Evolutionary conservation across 2,113 vertebrate genomes (phyloP).

Genomic region (Paratilapia polleni): DNA sequence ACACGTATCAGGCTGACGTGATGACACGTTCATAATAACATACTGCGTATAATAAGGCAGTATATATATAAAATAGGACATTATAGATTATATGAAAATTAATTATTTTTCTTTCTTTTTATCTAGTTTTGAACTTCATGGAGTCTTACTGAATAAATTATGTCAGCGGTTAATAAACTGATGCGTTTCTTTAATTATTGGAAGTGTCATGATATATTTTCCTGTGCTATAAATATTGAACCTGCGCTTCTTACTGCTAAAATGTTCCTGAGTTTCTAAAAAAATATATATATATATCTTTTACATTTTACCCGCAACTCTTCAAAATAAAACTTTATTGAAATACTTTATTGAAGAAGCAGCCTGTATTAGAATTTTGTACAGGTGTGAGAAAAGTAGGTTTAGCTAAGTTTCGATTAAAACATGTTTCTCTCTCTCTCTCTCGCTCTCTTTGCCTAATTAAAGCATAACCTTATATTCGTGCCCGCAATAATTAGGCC

Average conservation of each 20-base stretch:
- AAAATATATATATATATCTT: rapidly evolving
- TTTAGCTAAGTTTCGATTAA: not conserved
- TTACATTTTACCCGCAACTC: not conserved
- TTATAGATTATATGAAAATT: not conserved
- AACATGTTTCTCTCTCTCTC: not conserved
- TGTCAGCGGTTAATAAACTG: not conserved
- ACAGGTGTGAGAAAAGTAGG: not conserved
- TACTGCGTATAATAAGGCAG: not conserved
- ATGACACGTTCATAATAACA: not conserved
- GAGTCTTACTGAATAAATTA: not conserved
- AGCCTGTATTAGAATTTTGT: not conserved
- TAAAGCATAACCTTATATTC: conserved; percentile 54
- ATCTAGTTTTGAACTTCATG: not conserved
- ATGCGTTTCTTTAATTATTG: not conserved
- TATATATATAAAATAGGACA: not conserved
- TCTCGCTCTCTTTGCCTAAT: conserved; percentile 57
- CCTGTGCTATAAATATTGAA: not conserved
- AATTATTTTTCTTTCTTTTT: not conserved
- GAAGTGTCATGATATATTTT: not conserved
- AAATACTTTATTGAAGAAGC: not conserved
- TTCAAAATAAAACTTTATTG: not conserved
- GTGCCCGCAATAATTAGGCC: conserved; percentile 68
- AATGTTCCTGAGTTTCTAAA: not conserved
- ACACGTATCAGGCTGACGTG: not conserved
- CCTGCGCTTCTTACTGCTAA: not conserved